phyloP scores from a whole-genome alignment of 2,797 vertebrate genomes.

The Arnoldichthys spilopterus region DNA sequence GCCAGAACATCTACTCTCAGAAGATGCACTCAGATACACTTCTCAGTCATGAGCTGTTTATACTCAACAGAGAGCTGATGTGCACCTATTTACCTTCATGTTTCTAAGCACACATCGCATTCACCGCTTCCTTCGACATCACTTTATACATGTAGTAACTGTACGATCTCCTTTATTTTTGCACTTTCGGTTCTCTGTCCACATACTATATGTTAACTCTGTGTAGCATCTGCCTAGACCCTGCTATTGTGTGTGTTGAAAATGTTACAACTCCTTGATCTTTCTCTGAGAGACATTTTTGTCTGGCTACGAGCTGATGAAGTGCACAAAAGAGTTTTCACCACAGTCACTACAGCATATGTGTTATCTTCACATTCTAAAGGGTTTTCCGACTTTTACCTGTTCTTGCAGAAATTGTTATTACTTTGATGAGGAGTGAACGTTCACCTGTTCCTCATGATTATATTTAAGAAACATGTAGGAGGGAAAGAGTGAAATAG shows the following conservation, averaged over 20 bases:
- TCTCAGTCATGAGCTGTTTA: constrained; percentile 28
- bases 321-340: neutral
- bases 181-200: neutral
- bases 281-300: neutral
- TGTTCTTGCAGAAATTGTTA: neutral
- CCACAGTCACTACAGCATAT: neutral
- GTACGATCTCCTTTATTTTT: neutral
- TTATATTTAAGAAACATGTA: constrained; percentile 3
- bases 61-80: neutral
- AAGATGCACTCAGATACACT: constrained; percentile 13
- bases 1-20: neutral
- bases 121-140: neutral
- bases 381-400: neutral
- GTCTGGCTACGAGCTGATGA: neutral
- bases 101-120: neutral
- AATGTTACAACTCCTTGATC: neutral
- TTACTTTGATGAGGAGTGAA: neutral
- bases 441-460: neutral
- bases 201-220: neutral
- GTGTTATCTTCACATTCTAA: neutral
- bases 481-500: neutral
- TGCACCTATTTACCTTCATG: neutral
- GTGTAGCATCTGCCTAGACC: neutral
- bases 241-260: no score
- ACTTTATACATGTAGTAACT: neutral